Evolutionary conservation across 2,888 invertebrate species (phyloP).

Genomic region (Calameuta filiformis): DNA sequence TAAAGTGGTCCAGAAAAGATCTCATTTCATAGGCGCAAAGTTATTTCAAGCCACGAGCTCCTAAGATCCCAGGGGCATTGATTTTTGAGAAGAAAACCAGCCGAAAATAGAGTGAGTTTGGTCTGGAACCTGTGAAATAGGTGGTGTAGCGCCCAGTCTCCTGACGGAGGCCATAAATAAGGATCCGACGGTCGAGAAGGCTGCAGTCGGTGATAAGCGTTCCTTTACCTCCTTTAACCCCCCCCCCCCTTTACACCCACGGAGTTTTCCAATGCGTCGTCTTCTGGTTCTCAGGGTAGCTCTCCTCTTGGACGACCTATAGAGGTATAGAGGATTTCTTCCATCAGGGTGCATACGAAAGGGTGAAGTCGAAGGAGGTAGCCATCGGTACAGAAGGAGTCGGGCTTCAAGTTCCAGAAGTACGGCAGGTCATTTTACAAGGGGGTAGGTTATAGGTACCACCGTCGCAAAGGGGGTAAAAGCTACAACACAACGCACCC

Average conservation of each 20-base stretch:
- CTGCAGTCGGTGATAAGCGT: constrained; percentile 62
- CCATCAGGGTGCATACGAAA: neutral
- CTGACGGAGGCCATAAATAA: constrained; percentile 61
- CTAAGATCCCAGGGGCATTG: neutral
- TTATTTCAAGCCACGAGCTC: neutral
- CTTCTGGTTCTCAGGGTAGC: neutral
- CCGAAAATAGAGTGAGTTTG: constrained; percentile 49
- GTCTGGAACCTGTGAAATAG: constrained; percentile 48
- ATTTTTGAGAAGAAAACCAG: neutral
- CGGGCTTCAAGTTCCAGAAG: neutral
- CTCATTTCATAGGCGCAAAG: neutral
- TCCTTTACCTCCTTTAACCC: constrained; percentile 43
- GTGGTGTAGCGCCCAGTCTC: constrained; percentile 45
- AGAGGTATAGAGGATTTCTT: neutral
- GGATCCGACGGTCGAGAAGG: constrained; percentile 63
- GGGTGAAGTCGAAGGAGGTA: neutral
- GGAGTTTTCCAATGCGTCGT: constrained; percentile 27
- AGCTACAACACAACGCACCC: constrained; percentile 12
- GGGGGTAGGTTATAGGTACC: neutral
- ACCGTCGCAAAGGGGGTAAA: neutral
- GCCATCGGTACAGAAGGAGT: neutral
- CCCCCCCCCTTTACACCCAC: constrained; percentile 9
- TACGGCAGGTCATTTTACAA: neutral
- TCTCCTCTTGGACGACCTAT: neutral
- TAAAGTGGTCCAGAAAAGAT: neutral